Evolutionary conservation across 2,113 vertebrate species (phyloP), one percentile per base, ranked within the genome.

Genomic region (Uria aalge): DNA sequence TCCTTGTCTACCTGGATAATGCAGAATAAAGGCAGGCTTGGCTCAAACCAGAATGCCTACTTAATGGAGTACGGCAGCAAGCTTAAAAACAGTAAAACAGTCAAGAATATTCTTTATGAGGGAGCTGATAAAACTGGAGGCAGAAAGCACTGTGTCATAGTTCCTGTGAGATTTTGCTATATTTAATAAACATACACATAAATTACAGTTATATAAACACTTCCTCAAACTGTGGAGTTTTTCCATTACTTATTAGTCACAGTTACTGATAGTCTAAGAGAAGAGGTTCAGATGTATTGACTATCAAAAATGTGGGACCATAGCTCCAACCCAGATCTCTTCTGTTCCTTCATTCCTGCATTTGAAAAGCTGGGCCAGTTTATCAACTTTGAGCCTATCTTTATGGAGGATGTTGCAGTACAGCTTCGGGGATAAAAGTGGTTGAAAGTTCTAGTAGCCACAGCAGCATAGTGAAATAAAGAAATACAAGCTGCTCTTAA

Each of bases 201-300:
- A 96, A 97, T 91, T 85, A 85, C 64, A 90, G 89, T 91, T 94
- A 88, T 22, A 90, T 79, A 96, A 97, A 92, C 71, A 68, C 66
- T 86, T 92, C 67, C 71, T 79, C 79, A 72, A 88, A 76, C 72
- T 22, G 50, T 59, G 48, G 74, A 75, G 43, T n/a, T 91, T 83
- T 95, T 83, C 86, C 86, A 91, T 72, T 79, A 85, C 60, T 92
- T 95, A 63, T 55, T 88, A 82, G 79, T 79, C 2, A 2, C 30
- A 79, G 62, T 72, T 72, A 59, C 66, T 43, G 36, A 79, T 47
- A 83, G 89, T 27, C 53, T 71, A 63, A 74, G n/a, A 82, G 78
- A 71, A 87, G 66, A 55, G 30, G 13, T 45, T 71, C 41, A 40
- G 38, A 69, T 17, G 5, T 47, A 81, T 52, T 0, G 4, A 55